These are phyloP conservation scores for Isichthys henryi DNA, from an alignment of 2,113 vertebrate genomes.

Conservation along the genomic window DNA sequence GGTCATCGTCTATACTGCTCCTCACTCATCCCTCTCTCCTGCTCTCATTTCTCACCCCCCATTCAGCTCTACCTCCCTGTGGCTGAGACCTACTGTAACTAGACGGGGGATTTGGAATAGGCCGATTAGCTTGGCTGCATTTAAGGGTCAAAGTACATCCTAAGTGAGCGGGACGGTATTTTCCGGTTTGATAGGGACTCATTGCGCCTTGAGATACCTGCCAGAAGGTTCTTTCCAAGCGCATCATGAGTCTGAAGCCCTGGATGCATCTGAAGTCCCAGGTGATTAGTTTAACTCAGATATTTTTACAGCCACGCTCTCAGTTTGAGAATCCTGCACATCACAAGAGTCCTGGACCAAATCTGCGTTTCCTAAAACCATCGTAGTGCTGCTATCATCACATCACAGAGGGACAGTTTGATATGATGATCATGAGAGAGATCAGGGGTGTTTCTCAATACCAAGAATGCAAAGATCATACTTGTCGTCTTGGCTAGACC, in stretches of 20 bases:
- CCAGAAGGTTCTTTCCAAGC: not conserved
- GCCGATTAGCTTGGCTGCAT: not conserved
- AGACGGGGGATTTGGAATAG: not conserved
- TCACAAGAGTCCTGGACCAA: not conserved
- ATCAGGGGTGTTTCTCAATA: not conserved
- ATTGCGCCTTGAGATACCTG: not conserved
- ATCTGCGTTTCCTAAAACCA: not conserved
- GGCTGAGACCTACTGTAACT: not conserved
- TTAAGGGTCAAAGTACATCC: not conserved
- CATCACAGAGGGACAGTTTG: not conserved
- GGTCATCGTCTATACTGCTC: constrained; percentile 13
- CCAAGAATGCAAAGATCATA: no score
- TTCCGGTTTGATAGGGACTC: not conserved
- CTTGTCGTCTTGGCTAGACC: no score
- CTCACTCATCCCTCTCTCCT: not conserved
- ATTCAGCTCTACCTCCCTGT: not conserved
- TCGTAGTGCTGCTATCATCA: not conserved
- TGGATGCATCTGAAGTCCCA: not conserved
- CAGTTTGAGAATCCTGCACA: not conserved
- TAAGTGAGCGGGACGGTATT: not conserved
- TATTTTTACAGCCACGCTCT: not conserved
- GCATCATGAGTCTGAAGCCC: not conserved
- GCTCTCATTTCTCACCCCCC: not conserved
- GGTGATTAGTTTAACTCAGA: not conserved
- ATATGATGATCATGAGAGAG: not conserved